Percentiles rank a stretch among this genome's conserved stretches.
phyloP scores from a whole-genome alignment of 2,113 vertebrate genomes.

The Edolisoma coerulescens region DNA sequence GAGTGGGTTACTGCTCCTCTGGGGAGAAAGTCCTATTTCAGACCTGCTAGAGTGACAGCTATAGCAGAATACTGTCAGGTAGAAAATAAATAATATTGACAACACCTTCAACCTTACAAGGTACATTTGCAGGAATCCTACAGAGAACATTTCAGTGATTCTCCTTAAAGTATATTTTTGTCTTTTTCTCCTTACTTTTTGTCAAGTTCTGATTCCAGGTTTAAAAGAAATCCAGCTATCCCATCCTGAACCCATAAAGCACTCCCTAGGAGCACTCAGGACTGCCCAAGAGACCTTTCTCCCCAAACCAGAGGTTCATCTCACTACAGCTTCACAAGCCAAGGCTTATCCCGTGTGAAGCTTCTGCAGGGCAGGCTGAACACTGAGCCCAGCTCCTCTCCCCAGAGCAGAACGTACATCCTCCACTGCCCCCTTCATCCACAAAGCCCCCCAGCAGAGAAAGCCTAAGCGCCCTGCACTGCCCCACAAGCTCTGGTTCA shows the following conservation, averaged over 20 bases:
- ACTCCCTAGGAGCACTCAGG: background rate
- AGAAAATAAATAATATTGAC: slow-evolving; percentile 56
- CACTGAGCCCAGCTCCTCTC: background rate
- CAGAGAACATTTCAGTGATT: background rate
- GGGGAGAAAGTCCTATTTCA: slow-evolving; percentile 64
- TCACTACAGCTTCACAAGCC: background rate
- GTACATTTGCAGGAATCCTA: background rate
- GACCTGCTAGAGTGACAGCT: slow-evolving; percentile 59
- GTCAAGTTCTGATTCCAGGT: background rate
- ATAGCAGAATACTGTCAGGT: slow-evolving; percentile 22
- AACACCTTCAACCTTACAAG: slow-evolving; percentile 5
- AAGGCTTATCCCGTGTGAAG: background rate
- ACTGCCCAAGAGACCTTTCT: background rate
- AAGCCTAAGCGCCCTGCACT: background rate
- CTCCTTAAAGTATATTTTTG: background rate
- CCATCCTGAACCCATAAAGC: background rate
- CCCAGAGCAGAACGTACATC: rapidly evolving
- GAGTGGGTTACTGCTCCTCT: slow-evolving; percentile 33
- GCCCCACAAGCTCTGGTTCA: background rate
- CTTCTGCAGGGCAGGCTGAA: background rate
- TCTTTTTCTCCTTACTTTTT: background rate
- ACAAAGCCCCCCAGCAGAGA: background rate
- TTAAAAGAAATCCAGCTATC: background rate
- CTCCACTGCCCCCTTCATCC: background rate
- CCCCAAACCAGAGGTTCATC: background rate